These are phyloP conservation scores for Microcebus lehilahytsara DNA, from an alignment of 2,113 vertebrate genomes.

Conservation along the genomic window DNA sequence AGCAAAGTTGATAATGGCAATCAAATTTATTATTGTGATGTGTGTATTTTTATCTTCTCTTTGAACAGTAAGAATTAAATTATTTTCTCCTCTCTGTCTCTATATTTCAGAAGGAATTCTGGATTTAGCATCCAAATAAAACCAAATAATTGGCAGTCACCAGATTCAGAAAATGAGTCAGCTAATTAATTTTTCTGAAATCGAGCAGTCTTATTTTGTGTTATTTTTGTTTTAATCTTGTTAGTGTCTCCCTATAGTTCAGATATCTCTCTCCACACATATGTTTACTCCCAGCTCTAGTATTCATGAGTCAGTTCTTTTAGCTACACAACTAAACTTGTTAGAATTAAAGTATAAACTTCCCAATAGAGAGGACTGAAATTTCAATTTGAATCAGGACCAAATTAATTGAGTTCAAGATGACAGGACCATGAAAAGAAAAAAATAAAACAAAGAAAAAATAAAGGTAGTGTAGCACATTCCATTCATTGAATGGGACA, in stretches of 20 bases:
- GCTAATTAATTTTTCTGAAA: neutral
- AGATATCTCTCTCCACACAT: neutral
- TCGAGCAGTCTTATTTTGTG: neutral
- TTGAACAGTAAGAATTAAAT: neutral
- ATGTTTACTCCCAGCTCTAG: neutral
- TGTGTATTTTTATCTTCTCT: neutral
- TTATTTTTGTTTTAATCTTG: neutral
- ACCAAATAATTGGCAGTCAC: neutral
- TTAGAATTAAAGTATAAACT: neutral
- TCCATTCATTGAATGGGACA: neutral
- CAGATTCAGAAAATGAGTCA: neutral
- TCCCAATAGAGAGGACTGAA: neutral
- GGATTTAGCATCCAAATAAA: neutral
- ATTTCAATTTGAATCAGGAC: neutral
- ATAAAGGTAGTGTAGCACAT: neutral
- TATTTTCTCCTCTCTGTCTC: neutral
- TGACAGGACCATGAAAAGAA: neutral
- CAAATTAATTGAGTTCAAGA: neutral
- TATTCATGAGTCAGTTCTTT: neutral
- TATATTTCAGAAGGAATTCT: neutral
- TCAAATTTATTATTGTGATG: neutral
- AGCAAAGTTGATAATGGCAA: neutral
- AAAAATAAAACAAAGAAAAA: neutral
- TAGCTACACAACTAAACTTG: neutral
- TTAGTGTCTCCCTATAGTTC: neutral